Percentiles rank a stretch among this genome's conserved stretches.
phyloP scores from a whole-genome alignment of 2,888 invertebrate genomes.

The Orgyia antiqua region DNA sequence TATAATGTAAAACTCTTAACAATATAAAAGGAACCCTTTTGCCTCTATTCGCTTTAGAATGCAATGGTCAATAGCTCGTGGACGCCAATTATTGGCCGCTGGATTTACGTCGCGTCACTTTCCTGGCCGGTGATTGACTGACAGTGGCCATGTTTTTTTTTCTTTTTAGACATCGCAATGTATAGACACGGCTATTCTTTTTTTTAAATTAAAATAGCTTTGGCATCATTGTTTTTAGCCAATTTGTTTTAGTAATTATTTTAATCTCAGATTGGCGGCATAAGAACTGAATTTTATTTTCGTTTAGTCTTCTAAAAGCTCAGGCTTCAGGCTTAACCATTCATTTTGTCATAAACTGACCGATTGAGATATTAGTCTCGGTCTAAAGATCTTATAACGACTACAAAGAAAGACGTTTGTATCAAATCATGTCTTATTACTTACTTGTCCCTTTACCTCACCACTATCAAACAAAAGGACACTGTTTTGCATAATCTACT shows the following conservation, averaged over 20 bases:
- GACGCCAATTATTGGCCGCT: slow-evolving; percentile 58
- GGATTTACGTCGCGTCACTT: slow-evolving; percentile 49
- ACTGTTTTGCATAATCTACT: neutral
- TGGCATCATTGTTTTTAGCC: neutral
- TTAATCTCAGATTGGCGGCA: no score
- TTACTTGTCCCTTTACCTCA: neutral
- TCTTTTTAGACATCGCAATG: slow-evolving; percentile 24
- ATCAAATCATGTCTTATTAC: no score
- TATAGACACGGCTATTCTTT: slow-evolving; percentile 6
- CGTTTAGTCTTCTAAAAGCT: no score
- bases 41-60: slow-evolving; percentile 18
- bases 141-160: slow-evolving; percentile 28
- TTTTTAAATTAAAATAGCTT: slow-evolving; percentile 1
- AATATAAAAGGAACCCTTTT: slow-evolving; percentile 2
- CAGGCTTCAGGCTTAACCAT: no score
- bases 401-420: no score
- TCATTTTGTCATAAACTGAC: no score
- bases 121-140: slow-evolving; percentile 47
- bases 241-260: neutral
- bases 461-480: neutral
- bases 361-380: no score
- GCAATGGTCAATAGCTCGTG: slow-evolving; percentile 39
- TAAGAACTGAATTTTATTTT: no score
- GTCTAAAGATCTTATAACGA: no score
- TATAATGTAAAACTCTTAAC: no score